Evolutionary conservation across 2,797 vertebrate species (phyloP).

Genomic region (Apodemus agrarius): DNA sequence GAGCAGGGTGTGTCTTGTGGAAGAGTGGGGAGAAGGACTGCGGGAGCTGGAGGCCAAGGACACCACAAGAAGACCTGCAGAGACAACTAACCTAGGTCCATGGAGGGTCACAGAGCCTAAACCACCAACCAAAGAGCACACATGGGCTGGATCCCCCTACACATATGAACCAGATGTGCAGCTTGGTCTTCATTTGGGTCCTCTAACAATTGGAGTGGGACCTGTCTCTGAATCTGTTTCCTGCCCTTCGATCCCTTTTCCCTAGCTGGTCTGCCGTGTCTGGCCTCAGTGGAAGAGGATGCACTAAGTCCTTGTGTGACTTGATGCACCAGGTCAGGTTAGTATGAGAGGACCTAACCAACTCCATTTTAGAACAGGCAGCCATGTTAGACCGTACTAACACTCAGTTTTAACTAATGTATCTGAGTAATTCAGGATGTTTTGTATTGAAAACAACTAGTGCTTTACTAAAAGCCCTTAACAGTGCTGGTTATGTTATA

Average conservation of each 20-base stretch:
- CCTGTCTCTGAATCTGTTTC: no score
- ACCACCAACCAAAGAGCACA: background rate
- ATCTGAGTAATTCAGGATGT: background rate
- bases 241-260: no score
- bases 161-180: background rate
- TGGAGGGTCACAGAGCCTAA: background rate
- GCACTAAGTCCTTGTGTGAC: no score
- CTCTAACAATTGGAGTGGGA: background rate
- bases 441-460: background rate
- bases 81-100: background rate
- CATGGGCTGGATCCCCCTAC: background rate
- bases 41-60: background rate
- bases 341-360: no score
- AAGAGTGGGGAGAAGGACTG: background rate
- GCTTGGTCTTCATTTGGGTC: background rate
- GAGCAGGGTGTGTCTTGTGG: background rate
- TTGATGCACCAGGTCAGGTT: no score
- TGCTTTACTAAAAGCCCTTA: background rate
- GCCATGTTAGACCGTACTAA: background rate
- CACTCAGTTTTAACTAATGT: background rate
- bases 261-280: no score
- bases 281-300: no score
- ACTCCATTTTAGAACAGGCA: no score
- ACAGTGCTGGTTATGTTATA: background rate
- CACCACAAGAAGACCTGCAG: background rate